These are phyloP conservation scores for Apotomis betuletana DNA, from an alignment of 2,888 invertebrate species.

Conservation along the genomic window DNA sequence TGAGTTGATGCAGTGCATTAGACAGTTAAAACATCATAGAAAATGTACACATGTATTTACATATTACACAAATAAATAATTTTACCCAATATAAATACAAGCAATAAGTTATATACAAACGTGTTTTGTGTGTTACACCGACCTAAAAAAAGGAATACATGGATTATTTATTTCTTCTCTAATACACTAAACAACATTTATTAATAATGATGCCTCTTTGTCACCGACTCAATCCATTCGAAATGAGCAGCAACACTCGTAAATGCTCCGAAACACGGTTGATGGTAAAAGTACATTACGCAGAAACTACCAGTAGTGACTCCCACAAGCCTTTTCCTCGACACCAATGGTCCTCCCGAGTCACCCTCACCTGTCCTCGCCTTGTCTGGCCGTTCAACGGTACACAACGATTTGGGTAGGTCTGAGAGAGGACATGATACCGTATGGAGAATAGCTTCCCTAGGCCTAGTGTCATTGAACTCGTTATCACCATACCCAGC, in stretches of 20 bases:
- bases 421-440: slow-evolving; percentile 36
- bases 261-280: slow-evolving; percentile 46
- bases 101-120: too few species aligned
- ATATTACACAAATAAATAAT: too few species aligned
- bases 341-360: slow-evolving; percentile 52
- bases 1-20: too few species aligned
- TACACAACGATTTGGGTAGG: slow-evolving; percentile 46
- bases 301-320: slow-evolving; percentile 48
- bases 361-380: slow-evolving; percentile 50
- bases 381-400: slow-evolving; percentile 23
- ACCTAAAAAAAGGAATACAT: too few species aligned
- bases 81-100: too few species aligned
- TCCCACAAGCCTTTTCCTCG: slow-evolving; percentile 47
- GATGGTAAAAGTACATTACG: slow-evolving; percentile 19
- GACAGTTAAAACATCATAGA: too few species aligned
- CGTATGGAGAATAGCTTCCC: slow-evolving; percentile 47
- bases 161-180: too few species aligned
- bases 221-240: slow-evolving; percentile 46
- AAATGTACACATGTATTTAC: too few species aligned
- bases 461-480: slow-evolving; percentile 33
- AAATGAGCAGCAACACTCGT: slow-evolving; percentile 46
- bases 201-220: too few species aligned
- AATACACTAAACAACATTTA: too few species aligned
- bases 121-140: too few species aligned
- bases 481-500: slow-evolving; percentile 50